Evolutionary conservation across 2,888 invertebrate species (phyloP), one percentile per base, ranked within the genome.

Genomic region (Acleris literana): DNA sequence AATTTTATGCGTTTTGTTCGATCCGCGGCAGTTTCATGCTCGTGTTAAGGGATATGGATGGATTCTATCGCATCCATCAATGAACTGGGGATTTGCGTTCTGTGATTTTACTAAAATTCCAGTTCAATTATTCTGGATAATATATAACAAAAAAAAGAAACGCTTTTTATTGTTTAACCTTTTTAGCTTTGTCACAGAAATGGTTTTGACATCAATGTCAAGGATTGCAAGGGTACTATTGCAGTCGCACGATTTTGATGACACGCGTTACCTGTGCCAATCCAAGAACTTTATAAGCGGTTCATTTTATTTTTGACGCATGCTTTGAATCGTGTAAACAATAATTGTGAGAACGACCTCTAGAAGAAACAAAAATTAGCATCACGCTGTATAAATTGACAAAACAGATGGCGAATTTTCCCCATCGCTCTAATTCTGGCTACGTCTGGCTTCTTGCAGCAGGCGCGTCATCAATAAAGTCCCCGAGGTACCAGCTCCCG

Each of bases 381-480:
- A 13, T 43, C 16, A 43, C 18, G 4, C 20, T 43, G 39, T 13
- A 2, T 16, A 54, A 54, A 33, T 46, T 46, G 20, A 29, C 29
- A 18, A 54, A 61, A 48, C 48, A 49, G 48, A 55, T 62, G 54
- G 58, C 5, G 33, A 46, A 54, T 55, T 49, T 65, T 29, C 39
- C 20, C 44, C 49, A 44, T 61, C 59, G 49, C 54, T 20, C 58
- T 55, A 55, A 60, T 65, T 56, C 51, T 39, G 56, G 61, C 61
- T 61, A 25, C 61, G 56, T 39, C 57, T 58, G 59, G 59, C 54
- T 63, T 63, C 55, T 60, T 52, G 63, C 56, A 46, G 64, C 68
- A 63, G 60, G 65, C 61, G 57, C 66, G 72, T 73, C 75, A 76
- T 78, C 76, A 76, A 76, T 75, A 75, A 77, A 72, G 74, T 68